A percentile compares a stretch with the other conserved stretches of the same genome.
These are phyloP conservation scores for Aldrovandia affinis DNA, from an alignment of 2,797 vertebrate genomes.

Conservation along the genomic window DNA sequence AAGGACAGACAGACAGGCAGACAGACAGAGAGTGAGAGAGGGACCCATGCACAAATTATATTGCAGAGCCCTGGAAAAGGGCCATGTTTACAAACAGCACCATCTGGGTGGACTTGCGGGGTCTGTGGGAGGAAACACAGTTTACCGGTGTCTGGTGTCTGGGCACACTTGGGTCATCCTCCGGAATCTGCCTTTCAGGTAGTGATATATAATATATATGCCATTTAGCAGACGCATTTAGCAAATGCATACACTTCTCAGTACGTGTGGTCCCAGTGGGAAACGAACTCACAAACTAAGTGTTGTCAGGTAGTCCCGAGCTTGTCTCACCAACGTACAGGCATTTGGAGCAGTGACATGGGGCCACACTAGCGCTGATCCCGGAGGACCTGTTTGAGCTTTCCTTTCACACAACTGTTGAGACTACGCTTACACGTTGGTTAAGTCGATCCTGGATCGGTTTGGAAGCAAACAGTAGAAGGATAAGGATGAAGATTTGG, in stretches of 20 bases:
- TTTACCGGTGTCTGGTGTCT: not conserved
- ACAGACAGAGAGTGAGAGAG: slow-evolving; percentile 32
- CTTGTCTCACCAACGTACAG: not conserved
- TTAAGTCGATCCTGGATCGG: not conserved
- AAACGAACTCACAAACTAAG: no score
- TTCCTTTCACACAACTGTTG: not conserved
- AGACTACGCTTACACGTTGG: not conserved
- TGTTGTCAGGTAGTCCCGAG: not conserved
- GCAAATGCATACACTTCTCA: no score
- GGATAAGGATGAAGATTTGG: not conserved
- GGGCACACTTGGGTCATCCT: not conserved
- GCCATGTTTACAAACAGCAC: not conserved
- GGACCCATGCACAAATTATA: not conserved
- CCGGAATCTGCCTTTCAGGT: not conserved
- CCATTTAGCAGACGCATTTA: no score
- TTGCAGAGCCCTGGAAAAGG: not conserved
- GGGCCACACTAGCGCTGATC: no score
- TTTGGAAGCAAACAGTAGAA: not conserved
- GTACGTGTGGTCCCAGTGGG: no score
- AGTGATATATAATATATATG: no score
- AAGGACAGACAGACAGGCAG: slow-evolving; percentile 30
- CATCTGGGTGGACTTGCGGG: not conserved
- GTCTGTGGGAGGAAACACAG: not conserved
- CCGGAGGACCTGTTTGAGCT: no score
- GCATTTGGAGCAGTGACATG: not conserved